These are phyloP conservation scores for Ciconia stormi DNA, from an alignment of 2,113 vertebrate genomes.

Conservation along the genomic window DNA sequence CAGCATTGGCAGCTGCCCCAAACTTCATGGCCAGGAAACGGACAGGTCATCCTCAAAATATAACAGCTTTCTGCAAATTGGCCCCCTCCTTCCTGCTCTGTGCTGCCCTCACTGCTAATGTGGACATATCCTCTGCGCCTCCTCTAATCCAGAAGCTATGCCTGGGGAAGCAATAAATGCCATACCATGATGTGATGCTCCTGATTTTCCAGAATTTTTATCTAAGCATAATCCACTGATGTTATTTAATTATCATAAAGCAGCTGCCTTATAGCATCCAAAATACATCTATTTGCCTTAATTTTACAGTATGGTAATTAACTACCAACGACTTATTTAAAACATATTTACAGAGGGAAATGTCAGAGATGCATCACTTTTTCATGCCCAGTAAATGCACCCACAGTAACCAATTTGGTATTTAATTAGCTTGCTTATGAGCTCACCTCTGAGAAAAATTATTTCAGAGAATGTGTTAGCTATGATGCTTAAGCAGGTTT, in stretches of 20 bases:
- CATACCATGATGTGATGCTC: background rate
- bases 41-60: background rate
- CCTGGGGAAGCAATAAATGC: background rate
- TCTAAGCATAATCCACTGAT: background rate
- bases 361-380: background rate
- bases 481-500: background rate
- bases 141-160: background rate
- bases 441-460: constrained; percentile 39
- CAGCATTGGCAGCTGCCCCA: background rate
- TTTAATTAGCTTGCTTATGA: constrained; percentile 42
- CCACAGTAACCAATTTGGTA: background rate
- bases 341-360: constrained; percentile 33
- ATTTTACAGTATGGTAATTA: constrained; percentile 26
- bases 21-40: background rate
- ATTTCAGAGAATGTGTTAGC: background rate
- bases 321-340: background rate
- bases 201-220: background rate
- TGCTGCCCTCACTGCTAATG: accelerated
- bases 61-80: background rate
- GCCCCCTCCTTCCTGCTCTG: background rate
- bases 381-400: constrained; percentile 10
- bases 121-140: background rate
- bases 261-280: background rate
- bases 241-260: constrained; percentile 19
- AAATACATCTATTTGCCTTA: constrained; percentile 25